Evolutionary conservation across 2,797 vertebrate genomes (phyloP).

Genomic region (Sebastes nivosus): DNA sequence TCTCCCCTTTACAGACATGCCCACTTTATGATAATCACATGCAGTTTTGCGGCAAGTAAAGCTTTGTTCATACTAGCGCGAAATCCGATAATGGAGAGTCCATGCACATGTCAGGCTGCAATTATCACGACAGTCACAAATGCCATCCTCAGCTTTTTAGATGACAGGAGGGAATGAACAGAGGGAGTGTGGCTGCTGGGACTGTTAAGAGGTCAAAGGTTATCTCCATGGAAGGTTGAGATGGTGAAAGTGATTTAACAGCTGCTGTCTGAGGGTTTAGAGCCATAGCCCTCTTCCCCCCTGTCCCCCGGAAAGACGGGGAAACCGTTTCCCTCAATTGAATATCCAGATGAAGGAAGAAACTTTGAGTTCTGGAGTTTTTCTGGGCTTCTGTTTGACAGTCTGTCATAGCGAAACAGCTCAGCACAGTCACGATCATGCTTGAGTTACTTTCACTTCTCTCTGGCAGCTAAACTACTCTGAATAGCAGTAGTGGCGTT

Average conservation of each 20-base stretch:
- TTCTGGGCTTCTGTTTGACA: background rate
- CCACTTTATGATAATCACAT: too few relatives aligned
- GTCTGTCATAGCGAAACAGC: background rate
- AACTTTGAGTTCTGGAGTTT: background rate
- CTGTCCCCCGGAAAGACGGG: background rate
- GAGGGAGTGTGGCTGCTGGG: background rate
- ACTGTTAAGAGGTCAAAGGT: constrained; percentile 28
- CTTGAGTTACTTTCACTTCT: background rate
- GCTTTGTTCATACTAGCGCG: too few relatives aligned
- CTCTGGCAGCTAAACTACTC: background rate
- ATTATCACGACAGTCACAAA: background rate
- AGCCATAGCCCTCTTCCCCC: background rate
- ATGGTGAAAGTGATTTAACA: constrained; percentile 21
- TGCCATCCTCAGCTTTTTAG: constrained; percentile 8
- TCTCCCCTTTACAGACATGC: too few relatives aligned
- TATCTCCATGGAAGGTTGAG: constrained; percentile 5
- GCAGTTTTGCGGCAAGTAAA: too few relatives aligned
- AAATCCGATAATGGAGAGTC: too few relatives aligned
- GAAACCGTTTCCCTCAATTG: background rate
- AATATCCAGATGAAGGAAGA: constrained; percentile 13
- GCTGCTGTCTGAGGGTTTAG: constrained; percentile 12
- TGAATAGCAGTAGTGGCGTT: background rate
- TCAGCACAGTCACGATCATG: background rate
- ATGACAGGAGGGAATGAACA: background rate
- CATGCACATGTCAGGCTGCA: too few relatives aligned